phyloP scores from a whole-genome alignment of 2,113 vertebrate species.

The Zosterops lateralis region DNA sequence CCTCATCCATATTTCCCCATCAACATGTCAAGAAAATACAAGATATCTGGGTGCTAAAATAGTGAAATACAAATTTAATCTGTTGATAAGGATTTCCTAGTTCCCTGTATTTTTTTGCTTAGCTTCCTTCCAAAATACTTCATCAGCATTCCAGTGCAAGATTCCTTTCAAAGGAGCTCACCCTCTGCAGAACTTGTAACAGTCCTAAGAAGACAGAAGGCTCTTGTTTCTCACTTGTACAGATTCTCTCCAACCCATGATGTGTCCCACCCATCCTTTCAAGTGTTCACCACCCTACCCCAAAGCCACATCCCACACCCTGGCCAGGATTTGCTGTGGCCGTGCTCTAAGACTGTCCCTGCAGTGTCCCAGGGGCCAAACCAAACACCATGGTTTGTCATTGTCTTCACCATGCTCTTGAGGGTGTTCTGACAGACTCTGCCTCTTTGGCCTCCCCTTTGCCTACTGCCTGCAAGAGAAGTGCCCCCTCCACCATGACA shows the following conservation, averaged over 20 bases:
- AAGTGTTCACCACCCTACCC: neutral
- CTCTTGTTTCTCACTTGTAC: neutral
- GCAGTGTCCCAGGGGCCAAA: neutral
- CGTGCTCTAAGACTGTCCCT: neutral
- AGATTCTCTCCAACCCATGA: neutral
- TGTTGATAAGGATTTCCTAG: neutral
- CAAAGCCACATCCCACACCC: neutral
- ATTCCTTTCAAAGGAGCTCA: neutral
- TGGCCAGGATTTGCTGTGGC: neutral
- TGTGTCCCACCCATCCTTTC: neutral
- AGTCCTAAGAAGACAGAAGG: neutral
- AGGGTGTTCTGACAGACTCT: neutral
- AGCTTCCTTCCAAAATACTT: neutral
- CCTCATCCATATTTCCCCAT: neutral
- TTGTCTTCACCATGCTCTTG: neutral
- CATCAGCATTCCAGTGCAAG: neutral
- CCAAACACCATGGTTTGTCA: neutral
- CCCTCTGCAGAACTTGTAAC: neutral
- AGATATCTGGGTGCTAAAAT: neutral
- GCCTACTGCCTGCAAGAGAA: neutral
- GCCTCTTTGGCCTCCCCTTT: fast-evolving
- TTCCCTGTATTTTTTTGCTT: neutral
- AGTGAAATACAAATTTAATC: neutral
- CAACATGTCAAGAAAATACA: neutral
- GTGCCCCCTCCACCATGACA: fast-evolving